Evolutionary conservation across 2,888 invertebrate species (phyloP), one percentile per base, ranked within the genome.

Genomic region (Acronicta aceris): DNA sequence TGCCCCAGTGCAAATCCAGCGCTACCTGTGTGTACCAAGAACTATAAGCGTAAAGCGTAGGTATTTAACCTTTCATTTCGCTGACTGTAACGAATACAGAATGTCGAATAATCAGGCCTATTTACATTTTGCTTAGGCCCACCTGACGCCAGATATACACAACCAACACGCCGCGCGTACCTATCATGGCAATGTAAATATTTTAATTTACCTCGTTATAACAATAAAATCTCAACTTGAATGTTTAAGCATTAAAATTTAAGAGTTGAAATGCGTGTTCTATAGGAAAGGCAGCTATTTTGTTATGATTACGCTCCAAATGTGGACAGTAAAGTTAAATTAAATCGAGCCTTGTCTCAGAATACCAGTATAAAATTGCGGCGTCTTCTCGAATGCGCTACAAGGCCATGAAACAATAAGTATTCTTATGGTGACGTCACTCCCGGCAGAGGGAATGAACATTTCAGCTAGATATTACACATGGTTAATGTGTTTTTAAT

Each of bases 101-200:
- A 86, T 83, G 83, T 82, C 75, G 87, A 85, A 87, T 89, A 88
- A 87, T 89, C 85, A 84, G 82, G 82, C 66, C 78, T 86, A 91
- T 90, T 90, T 89, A 88, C 88, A 90, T 88, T 88, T 90, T 88
- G 89, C 85, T 88, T 83, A 83, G 84, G 81, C 81, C 83, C 86
- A 89, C 86, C 89, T 89, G 88, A 82, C 85, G 85, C 85, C 82
- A 73, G 65, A 58, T 45, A 56, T 74, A 67, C 76, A 59, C 64
- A 63, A 63, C 65, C 66, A 60, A 71, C 65, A 68, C 57, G 53
- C 64, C 70, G 70, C 77, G 65, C 71, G 70, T 76, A 61, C 76
- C 74, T 79, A 81, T 78, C 78, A 72, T 53, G 65, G 55, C 54
- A 70, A 66, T 67, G 73, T 70, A 77, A 82, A 85, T 78, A 78